Conservation (phyloP, 2,113 vertebrate species). For the Mastomys coucha region DNA sequence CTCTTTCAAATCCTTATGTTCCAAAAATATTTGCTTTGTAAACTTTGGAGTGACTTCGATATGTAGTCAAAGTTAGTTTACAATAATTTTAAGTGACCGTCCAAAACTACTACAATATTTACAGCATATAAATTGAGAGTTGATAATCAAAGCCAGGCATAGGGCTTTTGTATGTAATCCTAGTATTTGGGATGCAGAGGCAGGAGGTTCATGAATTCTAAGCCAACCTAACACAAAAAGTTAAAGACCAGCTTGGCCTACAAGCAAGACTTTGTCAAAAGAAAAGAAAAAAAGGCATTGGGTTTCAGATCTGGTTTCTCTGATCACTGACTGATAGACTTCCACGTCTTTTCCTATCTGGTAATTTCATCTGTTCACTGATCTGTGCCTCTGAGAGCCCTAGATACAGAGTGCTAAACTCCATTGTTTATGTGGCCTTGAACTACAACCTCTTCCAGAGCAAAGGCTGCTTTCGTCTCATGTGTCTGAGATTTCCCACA, state of each 20-base stretch:
- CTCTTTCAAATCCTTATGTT: not conserved
- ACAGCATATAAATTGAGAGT: not conserved
- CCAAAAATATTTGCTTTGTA: not conserved
- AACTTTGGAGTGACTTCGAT: not conserved
- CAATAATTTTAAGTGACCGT: not conserved
- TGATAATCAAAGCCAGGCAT: not conserved
- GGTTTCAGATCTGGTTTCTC: not conserved
- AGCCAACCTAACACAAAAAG: not conserved
- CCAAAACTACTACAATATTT: not conserved
- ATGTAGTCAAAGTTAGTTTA: not conserved
- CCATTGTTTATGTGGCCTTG: not conserved
- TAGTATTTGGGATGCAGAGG: not conserved
- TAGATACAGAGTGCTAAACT: not conserved
- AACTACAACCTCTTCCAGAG: not conserved
- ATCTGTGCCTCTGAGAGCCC: not conserved
- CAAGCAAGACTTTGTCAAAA: not conserved
- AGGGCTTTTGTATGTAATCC: not conserved
- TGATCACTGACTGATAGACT: not conserved
- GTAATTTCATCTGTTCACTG: not conserved
- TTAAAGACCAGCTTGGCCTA: not conserved
- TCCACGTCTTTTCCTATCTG: not conserved
- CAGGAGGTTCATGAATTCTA: not conserved
- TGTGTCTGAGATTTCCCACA: not conserved
- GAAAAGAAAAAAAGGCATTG: not conserved
- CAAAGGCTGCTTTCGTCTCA: not conserved